Evolutionary conservation across 2,113 vertebrate genomes (phyloP), one percentile per base, ranked within the genome.

Genomic region (Tautogolabrus adspersus): DNA sequence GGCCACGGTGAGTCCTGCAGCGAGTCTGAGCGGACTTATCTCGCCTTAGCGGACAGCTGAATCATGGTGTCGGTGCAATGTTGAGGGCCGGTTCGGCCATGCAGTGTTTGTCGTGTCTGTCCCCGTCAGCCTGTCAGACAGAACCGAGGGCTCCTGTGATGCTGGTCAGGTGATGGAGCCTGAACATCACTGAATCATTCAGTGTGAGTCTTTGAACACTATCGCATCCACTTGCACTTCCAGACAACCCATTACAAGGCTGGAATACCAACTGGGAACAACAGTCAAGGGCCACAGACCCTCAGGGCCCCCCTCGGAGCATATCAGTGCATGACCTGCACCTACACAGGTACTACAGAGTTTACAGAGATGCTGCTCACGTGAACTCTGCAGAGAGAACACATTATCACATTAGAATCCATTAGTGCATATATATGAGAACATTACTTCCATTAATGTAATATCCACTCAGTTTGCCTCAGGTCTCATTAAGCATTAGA

Each of bases 111-210:
- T 64, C 44, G 55, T 59, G 62, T 73, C 26, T 66, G 59, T 46
- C 10, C 55, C 30, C 52, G 3, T 9, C 5, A 66, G 15, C 87
- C 83, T 86, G 73, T 8, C 38, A 86, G 78, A 40, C 64, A 34
- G 8, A 16, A 42, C 64, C 21, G n/a, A 66, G 83, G 81, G 77
- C 46, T 8, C 4, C 34, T 2, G 0, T 8, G 5, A 3, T 10
- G 6, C 6, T 16, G 26, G 7, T 63, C 44, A n/a, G 44, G 6
- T 23, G n/a, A 13, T 47, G 21, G 22, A 42, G 49, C 19, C 46
- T 18, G 44, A 21, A 44, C 61, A 15, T 15, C 10, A 57, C 44
- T 51, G 57, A 30, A 22, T 34, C 56, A 66, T 57, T 46, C 10
- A 10, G 11, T 51, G 55, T 58, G 55, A 47, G 55, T 59, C 55